Base-by-base conservation (phyloP, 35 echinoderm and acorn worm species). In the Amphiura filiformis region DNA sequence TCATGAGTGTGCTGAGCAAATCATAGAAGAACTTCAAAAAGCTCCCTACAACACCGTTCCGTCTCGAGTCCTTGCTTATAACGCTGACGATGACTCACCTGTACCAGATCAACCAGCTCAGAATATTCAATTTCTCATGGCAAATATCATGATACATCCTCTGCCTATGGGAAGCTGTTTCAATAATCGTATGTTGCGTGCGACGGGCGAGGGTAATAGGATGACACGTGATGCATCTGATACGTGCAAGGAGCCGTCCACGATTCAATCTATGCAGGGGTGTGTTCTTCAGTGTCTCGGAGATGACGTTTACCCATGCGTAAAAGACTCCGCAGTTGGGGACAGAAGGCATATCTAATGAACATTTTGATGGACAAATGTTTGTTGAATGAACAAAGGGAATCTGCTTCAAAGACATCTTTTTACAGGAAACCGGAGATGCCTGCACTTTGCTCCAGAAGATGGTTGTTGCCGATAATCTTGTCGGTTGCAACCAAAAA, bases 361-460 rank as follows among this genome's bases (percentile, higher is more conserved):
- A 80, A 80, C 78, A 80, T 80, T 80, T 32, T 80, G 78, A 37
- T 80, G 38, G 78, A 80, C 26, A 80, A 80, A 36, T 80, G 78
- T 39, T 32, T 80, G 17, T 39, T 80, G 78, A 80, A 80, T 80
- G 3, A 80, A 80, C 28, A 32, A 32, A 80, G 28, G 78, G 78
- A 36, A 36, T 34, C 35, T 80, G 78, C 38, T 80, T 80, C 34
- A 36, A 36, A 39, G 34, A 36, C 17, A 80, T 32, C 4, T 80
- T 80, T 80, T 80, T 80, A 36, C 12, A 80, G 28, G 78, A 80
- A 80, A 80, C 78, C n/a, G 78, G 78, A 80, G 34, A 13, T 80
- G 78, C 30, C 1, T 80, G 78, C 38, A 36, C 30, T 36, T 34
- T 36, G 34, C 78, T 80, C 4, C 28, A 80, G 28, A 80, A 36